Base-by-base conservation (phyloP, 2,113 vertebrate species). In the Siniperca chuatsi region DNA sequence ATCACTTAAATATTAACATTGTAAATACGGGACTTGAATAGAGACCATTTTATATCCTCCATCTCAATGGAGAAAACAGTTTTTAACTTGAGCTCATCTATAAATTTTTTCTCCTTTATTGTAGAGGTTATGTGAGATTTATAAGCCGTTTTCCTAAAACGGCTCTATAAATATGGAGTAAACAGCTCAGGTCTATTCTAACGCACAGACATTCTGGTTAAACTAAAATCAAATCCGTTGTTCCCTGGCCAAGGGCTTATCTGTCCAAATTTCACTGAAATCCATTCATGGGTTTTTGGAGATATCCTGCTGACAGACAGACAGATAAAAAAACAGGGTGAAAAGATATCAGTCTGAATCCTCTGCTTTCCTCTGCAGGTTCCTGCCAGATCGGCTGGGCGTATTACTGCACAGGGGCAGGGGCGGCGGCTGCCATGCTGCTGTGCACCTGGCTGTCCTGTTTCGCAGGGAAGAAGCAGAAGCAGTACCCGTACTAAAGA, bases 311-410 rank as follows among this genome's bases (percentile, higher is more conserved):
- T 54, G 82, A 65, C 48, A 70, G 25, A 68, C n/a, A 25, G 23
- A 23, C 20, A 60, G 61, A 83, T 77, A 58, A 77, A 83, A 83
- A 11, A 78, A 77, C 13, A 48, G 10, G 1, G 20, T 64, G 75
- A 66, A n/a, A 61, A 60, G 40, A 60, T 46, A 58, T 48, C 20
- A n/a, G 16, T 52, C 65, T 46, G n/a, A 83, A 57, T 60, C 58
- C 37, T 83, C 8, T 64, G 13, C 75, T 74, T 76, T 61, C 70
- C 70, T 87, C 86, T 58, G 61, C 92, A 99, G 98, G 98, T 40
- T 97, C 96, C 64, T 99, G 98, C 94, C 96, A 97, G 92, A 96
- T 99, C 10, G 98, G 98, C 92, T 99, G 98, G 98, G 98, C 98
- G 20, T 99, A 97, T 90, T 99, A 98, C 94, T 98, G 98, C 95